Evolutionary conservation across 2,113 vertebrate genomes (phyloP), one percentile per base, ranked within the genome.

Genomic region (Megaceryle torquata): DNA sequence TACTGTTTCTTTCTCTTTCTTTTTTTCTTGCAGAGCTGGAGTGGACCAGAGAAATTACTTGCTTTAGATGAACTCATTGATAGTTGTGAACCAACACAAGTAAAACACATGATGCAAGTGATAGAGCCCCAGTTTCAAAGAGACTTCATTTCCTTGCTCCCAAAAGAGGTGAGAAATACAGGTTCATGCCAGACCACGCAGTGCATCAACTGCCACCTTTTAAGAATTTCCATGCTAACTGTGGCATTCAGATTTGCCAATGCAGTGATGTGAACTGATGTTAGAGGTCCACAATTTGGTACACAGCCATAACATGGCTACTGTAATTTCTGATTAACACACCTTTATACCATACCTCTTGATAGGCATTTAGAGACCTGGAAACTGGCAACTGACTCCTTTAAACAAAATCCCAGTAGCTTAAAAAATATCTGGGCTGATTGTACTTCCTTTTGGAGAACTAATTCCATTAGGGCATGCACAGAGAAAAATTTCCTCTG

Each of bases 41-140:
- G 98, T 75, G 99, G 99, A 97, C 99, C 99, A 88, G 99, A 99
- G 98, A 99, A 99, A 97, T 98, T 99, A 96, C 98, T 99, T 98
- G 99, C 99, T 95, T 98, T 99, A 98, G 99, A 99, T 98, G 99
- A 99, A 98, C 98, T 99, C 96, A 99, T 99, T 93, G 99, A 99
- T 96, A 99, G 99, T 98, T 99, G 99, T 95, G 99, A 99, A 97
- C 99, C 99, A 94, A 99, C 99, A 41, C 99, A 99, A 98, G 99
- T 99, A 86, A 99, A 99, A 97, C 99, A 99, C 96, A 99, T 99
- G 99, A 99, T 99, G 99, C 99, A 99, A 98, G 99, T 99, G 97
- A 99, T 99, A 95, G 99, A 99, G 97, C 99, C 99, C 74, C 99
- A 99, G 98, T 99, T 99, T 98, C 99, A 99, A 97, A 98, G 99